Percentiles rank a stretch among this genome's conserved stretches.
Conservation (phyloP, 2,113 vertebrate genomes). For the Ginglymostoma cirratum region DNA sequence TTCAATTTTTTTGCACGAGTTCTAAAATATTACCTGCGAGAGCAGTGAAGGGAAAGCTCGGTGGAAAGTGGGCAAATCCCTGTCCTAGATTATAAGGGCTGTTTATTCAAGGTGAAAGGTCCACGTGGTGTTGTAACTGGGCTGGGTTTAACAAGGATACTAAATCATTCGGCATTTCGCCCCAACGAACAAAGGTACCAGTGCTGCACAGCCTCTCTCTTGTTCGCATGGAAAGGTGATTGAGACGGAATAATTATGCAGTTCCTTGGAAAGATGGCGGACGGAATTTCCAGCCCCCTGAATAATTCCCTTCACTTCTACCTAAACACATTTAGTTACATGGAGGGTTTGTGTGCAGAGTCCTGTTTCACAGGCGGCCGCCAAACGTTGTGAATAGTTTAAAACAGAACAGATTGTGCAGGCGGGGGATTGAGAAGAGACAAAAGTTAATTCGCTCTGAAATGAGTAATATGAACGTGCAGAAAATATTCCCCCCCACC, state of each 20-base stretch:
- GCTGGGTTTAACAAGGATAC: background rate
- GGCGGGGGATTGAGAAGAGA: background rate
- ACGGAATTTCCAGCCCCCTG: background rate
- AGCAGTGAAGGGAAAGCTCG: no score
- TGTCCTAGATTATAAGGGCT: background rate
- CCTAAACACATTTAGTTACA: background rate
- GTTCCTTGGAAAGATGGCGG: constrained; percentile 8
- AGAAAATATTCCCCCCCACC: no score
- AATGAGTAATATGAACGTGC: background rate
- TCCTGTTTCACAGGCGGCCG: background rate
- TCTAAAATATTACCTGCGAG: background rate
- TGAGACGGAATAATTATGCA: background rate
- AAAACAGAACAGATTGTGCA: background rate
- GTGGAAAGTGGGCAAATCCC: background rate
- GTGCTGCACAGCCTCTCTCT: background rate
- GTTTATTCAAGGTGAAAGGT: background rate
- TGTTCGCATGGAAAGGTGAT: background rate
- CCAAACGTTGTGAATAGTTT: background rate
- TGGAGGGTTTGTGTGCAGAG: no score
- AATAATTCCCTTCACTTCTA: background rate
- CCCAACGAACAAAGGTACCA: background rate
- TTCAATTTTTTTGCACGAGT: background rate
- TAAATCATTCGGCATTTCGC: background rate
- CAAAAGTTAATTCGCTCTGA: background rate
- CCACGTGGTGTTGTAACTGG: background rate